Conservation (phyloP, 2,797 vertebrate genomes). For the Todus mexicanus region DNA sequence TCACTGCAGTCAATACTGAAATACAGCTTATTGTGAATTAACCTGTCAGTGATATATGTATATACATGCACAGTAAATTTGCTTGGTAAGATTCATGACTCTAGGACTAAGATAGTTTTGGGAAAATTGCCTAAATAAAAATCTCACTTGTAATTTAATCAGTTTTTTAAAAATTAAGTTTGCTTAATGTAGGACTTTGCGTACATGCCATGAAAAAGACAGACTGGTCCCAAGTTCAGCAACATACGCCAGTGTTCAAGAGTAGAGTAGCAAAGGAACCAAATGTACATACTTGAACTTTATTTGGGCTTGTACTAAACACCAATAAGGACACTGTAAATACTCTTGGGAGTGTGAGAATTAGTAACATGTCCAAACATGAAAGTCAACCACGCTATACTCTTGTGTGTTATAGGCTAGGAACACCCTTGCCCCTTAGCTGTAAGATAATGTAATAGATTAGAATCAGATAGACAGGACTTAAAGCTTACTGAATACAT, state of each 20-base stretch:
- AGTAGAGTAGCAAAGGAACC: background rate
- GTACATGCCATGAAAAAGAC: background rate
- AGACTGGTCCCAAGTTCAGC: background rate
- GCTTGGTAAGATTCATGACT: background rate
- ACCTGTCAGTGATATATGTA: background rate
- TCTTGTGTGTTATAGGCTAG: background rate
- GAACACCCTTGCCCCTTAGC: background rate
- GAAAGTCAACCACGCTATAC: background rate
- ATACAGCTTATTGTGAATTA: background rate
- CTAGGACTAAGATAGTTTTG: background rate
- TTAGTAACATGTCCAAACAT: background rate
- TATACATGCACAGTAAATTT: background rate
- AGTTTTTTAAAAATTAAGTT: no score
- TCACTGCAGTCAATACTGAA: background rate
- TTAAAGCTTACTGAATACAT: background rate
- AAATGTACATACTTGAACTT: background rate
- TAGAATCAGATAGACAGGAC: background rate
- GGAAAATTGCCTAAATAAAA: background rate
- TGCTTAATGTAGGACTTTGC: background rate
- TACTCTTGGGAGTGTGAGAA: background rate
- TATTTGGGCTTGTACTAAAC: background rate
- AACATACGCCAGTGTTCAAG: background rate
- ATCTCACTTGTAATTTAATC: background rate
- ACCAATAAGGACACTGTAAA: background rate
- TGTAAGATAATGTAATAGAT: background rate